phyloP scores from a whole-genome alignment of 2,797 vertebrate species.

The Neostethus bicornis region DNA sequence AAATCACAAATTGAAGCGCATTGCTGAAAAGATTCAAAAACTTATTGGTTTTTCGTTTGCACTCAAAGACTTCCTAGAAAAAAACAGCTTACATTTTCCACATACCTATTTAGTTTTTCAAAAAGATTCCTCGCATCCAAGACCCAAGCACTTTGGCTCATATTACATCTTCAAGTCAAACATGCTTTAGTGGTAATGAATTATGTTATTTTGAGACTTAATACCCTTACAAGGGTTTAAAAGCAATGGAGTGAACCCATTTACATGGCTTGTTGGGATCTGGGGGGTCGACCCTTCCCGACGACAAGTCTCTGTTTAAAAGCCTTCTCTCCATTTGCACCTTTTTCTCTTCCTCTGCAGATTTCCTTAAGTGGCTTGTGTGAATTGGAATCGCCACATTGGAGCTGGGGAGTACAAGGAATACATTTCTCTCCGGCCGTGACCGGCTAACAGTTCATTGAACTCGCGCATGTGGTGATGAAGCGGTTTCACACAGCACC shows the following conservation, averaged over 20 bases:
- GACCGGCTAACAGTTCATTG: slow-evolving; percentile 60
- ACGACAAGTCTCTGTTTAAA: slow-evolving; percentile 61
- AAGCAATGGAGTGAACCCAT: slow-evolving; percentile 65
- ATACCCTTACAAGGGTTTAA: slow-evolving; percentile 68
- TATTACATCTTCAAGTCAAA: slow-evolving; percentile 56
- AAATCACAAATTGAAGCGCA: slow-evolving; percentile 64
- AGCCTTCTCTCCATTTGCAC: slow-evolving; percentile 61
- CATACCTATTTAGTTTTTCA: slow-evolving; percentile 22
- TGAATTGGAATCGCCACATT: slow-evolving; percentile 71
- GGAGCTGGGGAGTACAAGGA: slow-evolving; percentile 49
- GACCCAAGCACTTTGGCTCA: slow-evolving; percentile 54
- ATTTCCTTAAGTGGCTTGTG: slow-evolving; percentile 78
- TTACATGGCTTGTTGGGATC: slow-evolving; percentile 51
- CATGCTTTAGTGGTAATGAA: slow-evolving; percentile 67
- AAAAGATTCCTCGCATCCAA: slow-evolving; percentile 32
- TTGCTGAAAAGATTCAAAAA: slow-evolving; percentile 65
- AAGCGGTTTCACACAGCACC: slow-evolving; percentile 61
- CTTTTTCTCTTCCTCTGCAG: slow-evolving; percentile 57
- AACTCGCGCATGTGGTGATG: slow-evolving; percentile 58
- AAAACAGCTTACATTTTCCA: slow-evolving; percentile 57
- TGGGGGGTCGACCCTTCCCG: slow-evolving; percentile 33
- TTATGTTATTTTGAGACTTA: slow-evolving; percentile 69
- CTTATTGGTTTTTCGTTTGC: slow-evolving; percentile 66
- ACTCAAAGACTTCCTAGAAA: slow-evolving; percentile 51
- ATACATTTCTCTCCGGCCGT: slow-evolving; percentile 59